These are phyloP conservation scores for Lerema accius DNA, from an alignment of 1,140 invertebrate genomes.

Conservation along the genomic window DNA sequence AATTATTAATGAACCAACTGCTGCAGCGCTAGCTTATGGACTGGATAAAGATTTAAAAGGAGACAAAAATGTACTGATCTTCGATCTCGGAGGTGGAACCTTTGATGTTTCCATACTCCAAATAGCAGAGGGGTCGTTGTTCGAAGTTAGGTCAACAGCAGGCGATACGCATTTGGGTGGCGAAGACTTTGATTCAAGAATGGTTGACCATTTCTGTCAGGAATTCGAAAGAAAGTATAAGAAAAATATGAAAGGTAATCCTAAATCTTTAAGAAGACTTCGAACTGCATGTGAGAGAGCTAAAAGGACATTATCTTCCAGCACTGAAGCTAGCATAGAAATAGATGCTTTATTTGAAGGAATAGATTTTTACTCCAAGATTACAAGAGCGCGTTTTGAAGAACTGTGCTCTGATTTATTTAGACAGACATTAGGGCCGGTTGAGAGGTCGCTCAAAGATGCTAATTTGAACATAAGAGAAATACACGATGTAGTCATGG, in stretches of 20 bases:
- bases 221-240: constrained; percentile 95
- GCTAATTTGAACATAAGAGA: constrained; percentile 89
- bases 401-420: constrained; percentile 94
- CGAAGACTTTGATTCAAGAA: constrained; percentile 90
- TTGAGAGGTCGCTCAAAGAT: constrained; percentile 89
- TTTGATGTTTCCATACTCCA: constrained; percentile 94
- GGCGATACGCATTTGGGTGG: constrained; percentile 90
- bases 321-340: constrained; percentile 88
- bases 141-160: constrained; percentile 91
- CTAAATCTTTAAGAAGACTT: constrained; percentile 89
- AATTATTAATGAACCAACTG: constrained; percentile 92
- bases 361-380: constrained; percentile 93
- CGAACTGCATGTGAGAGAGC: constrained; percentile 89
- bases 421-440: constrained; percentile 86
- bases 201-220: constrained; percentile 90
- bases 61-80: constrained; percentile 89
- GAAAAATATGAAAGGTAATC: constrained; percentile 89
- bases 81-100: constrained; percentile 89
- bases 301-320: constrained; percentile 87
- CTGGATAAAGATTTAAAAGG: constrained; percentile 93
- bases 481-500: constrained; percentile 86
- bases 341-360: constrained; percentile 90
- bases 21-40: constrained; percentile 92
- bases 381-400: constrained; percentile 93
- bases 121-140: constrained; percentile 92